Evolutionary conservation across 2,797 vertebrate genomes (phyloP), one percentile per base, ranked within the genome.

Genomic region (Enteromius treurensis): DNA sequence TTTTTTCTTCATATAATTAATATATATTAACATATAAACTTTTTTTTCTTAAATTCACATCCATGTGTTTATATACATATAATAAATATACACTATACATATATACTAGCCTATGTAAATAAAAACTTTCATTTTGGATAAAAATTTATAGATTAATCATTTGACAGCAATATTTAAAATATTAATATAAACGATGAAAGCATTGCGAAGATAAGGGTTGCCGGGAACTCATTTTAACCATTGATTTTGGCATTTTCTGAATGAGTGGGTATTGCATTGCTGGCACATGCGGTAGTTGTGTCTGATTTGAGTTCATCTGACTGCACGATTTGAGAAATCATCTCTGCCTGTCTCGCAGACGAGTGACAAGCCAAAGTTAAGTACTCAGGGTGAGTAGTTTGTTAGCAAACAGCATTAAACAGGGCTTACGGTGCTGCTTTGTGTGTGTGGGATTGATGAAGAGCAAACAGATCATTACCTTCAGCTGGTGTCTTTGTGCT

Each of bases 391-490:
- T 51, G 10, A 32, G 70, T 6, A 21, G 69, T 32, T 8, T 49
- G 69, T 64, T 77, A 29, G 40, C 47, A 53, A 79, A 53, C 21
- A 53, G 23, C 45, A 53, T 64, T 17, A 42, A 69, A 79, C 19
- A 53, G n/a, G 3, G 14, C 68, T 47, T 5, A 74, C 29, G 13
- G 29, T 21, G 49, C 34, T 45, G 9, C 26, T 69, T 37, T 53
- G 21, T n/a, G 34, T 69, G 34, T 37, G 1, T 5, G 53, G n/a
- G 32, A 17, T 60, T 58, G 49, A 68, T 79, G 8, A 37, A 67
- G 34, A 69, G 23, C 34, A 60, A 81, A 62, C 53, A 86, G 79
- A 86, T 86, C 77, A 84, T 86, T 84, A 83, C 70, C 58, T 14
- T 55, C 10, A 67, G 60, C 32, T 32, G 4, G 17, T 34, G 62